These are phyloP conservation scores for Rhopalosiphum maidis DNA, from an alignment of 1,140 invertebrate genomes.

Conservation along the genomic window DNA sequence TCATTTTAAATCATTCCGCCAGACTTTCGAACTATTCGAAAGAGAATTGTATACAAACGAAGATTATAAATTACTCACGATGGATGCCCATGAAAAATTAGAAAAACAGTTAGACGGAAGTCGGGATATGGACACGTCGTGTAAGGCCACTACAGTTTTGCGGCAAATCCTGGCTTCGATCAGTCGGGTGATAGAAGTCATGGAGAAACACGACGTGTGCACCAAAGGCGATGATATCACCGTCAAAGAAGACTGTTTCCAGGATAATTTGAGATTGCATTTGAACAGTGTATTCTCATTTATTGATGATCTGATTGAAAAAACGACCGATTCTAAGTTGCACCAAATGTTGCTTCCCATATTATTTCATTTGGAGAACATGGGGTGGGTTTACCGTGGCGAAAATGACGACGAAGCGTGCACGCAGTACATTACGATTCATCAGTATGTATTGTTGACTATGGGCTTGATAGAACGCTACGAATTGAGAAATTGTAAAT, in stretches of 20 bases:
- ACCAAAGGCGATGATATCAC: not conserved
- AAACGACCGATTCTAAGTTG: not conserved
- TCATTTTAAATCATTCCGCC: not conserved
- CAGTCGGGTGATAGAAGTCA: not conserved
- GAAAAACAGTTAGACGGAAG: not conserved
- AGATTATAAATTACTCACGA: not conserved
- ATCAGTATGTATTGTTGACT: not conserved
- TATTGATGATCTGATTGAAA: not conserved
- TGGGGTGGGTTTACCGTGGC: not conserved
- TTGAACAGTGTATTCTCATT: not conserved
- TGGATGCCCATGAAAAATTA: not conserved
- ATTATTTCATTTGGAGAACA: not conserved
- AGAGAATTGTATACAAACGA: not conserved
- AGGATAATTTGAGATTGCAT: not conserved
- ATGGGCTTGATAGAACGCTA: not conserved
- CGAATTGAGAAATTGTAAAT: not conserved
- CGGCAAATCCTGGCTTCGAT: not conserved
- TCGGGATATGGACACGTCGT: not conserved
- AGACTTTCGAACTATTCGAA: not conserved
- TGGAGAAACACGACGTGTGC: not conserved
- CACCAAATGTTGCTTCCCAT: not conserved
- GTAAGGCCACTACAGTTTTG: not conserved
- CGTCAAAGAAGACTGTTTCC: not conserved
- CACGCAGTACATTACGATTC: not conserved
- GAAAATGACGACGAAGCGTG: not conserved